Percentiles rank a stretch among this genome's conserved stretches.
Conservation (phyloP, 35 echinoderm and acorn worm species). For the Amphiura filiformis region DNA sequence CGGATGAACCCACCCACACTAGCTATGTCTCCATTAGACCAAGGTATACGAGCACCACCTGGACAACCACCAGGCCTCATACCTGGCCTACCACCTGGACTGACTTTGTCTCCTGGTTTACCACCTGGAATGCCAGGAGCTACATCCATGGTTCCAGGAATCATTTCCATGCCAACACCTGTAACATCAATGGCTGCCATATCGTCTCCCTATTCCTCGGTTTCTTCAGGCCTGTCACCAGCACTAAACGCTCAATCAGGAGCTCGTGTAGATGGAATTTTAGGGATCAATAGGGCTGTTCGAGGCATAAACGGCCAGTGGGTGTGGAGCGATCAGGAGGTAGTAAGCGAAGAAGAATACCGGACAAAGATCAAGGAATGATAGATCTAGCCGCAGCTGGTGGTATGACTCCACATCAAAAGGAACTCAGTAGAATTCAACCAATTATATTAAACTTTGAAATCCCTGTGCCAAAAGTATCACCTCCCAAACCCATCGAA, state of each 20-base stretch:
- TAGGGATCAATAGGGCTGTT: neutral
- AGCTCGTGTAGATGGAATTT: neutral
- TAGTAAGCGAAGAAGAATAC: neutral
- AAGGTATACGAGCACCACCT: neutral
- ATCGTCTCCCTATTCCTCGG: neutral
- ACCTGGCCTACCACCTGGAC: neutral
- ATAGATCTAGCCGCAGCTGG: conserved; percentile 24
- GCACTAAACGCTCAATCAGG: neutral
- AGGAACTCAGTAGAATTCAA: conserved; percentile 42
- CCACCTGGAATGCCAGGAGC: neutral
- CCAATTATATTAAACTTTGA: conserved; percentile 92
- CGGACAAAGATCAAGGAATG: conserved; percentile 30
- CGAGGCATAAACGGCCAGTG: conserved; percentile 14
- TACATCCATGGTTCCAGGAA: neutral
- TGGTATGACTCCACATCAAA: conserved; percentile 27
- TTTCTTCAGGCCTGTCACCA: neutral
- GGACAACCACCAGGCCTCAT: neutral
- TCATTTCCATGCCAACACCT: neutral
- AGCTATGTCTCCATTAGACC: neutral
- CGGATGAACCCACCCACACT: neutral
- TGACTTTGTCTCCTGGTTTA: neutral
- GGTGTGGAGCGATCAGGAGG: neutral
- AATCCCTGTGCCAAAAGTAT: conserved; percentile 61
- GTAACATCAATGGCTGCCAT: neutral
- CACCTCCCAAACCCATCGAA: conserved; percentile 22